Evolutionary conservation across 2,888 invertebrate species (phyloP), one percentile per base, ranked within the genome.

Genomic region (Micoletzkya japonica): DNA sequence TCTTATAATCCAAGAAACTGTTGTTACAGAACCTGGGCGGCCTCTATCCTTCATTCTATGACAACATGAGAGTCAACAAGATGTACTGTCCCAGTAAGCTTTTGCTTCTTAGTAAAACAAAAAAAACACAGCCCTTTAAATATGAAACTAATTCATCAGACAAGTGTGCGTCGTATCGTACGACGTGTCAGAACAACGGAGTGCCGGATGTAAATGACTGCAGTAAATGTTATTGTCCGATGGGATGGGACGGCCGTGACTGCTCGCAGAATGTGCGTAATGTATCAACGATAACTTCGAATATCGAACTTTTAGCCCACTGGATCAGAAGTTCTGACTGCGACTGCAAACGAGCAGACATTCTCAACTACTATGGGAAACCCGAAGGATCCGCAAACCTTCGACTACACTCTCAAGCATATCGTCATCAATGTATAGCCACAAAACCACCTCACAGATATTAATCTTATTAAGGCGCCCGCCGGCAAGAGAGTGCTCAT

Each of bases 1-100:
- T n/a, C n/a, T n/a, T n/a, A n/a, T n/a, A n/a, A n/a, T n/a, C n/a
- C n/a, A n/a, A n/a, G n/a, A n/a, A n/a, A n/a, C n/a, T n/a, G n/a
- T n/a, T n/a, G n/a, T 1, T 63, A 7, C 50, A 66, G 64, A 66
- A 20, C 4, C 34, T 66, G 52, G 64, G 64, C 54, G 37, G 37
- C n/a, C 4, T 37, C 28, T 54, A 66, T 37, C 64, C 64, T 28
- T 66, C 64, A 4, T 66, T 66, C 64, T 66, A 66, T 37, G 64
- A 66, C 39, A 44, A 37, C 0, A 14, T 28, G 36, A 52, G 64
- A 3, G 64, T 66, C 20, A 66, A 66, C 17, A 37, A 24, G 20
- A 54, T 66, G 52, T 66, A 66, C 64, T 66, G 64, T 28, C 54
- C 52, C 37, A 37, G 64, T 66, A 37, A 63, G 20, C 7, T 17